Percentiles rank a stretch among this genome's conserved stretches.
Evolutionary conservation across 2,797 vertebrate genomes (phyloP).

Genomic region (Gephyroberyx darwinii): DNA sequence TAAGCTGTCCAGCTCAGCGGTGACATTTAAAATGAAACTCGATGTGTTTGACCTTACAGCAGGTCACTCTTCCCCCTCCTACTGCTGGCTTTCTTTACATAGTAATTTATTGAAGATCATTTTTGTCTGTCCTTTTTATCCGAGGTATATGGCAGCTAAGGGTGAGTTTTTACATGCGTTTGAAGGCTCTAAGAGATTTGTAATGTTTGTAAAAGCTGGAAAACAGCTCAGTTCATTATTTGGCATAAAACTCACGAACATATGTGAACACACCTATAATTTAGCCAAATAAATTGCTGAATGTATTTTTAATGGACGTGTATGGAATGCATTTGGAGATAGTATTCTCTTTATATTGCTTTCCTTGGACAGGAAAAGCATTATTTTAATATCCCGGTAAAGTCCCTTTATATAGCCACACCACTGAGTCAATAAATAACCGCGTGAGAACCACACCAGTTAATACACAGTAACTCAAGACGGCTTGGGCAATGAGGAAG

Average conservation of each 20-base stretch:
- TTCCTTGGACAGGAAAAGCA: slow-evolving; percentile 44
- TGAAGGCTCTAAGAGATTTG: too few relatives aligned
- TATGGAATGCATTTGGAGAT: slow-evolving; percentile 25
- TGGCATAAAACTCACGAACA: neutral
- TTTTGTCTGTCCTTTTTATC: neutral
- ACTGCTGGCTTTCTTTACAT: too few relatives aligned
- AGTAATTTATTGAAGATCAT: neutral
- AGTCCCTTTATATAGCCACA: slow-evolving; percentile 32
- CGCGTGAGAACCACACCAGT: neutral
- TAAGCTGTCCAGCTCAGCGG: too few relatives aligned
- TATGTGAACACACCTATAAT: slow-evolving; percentile 3
- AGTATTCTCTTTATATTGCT: slow-evolving; percentile 34
- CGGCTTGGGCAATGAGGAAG: slow-evolving; percentile 35
- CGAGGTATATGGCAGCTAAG: too few relatives aligned
- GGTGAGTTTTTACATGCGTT: too few relatives aligned
- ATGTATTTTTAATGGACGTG: neutral
- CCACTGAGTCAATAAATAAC: slow-evolving; percentile 52
- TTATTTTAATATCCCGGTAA: slow-evolving; percentile 30
- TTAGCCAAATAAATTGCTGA: neutral
- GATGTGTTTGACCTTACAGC: too few relatives aligned
- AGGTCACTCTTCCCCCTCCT: too few relatives aligned
- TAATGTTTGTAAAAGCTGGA: too few relatives aligned
- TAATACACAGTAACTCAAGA: slow-evolving; percentile 31
- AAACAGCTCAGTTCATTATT: too few relatives aligned
- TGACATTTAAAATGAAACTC: too few relatives aligned